Percentiles rank a stretch among this genome's conserved stretches.
Evolutionary conservation across 1,140 invertebrate genomes (phyloP).

Genomic region (Drosophila rhopaloa): DNA sequence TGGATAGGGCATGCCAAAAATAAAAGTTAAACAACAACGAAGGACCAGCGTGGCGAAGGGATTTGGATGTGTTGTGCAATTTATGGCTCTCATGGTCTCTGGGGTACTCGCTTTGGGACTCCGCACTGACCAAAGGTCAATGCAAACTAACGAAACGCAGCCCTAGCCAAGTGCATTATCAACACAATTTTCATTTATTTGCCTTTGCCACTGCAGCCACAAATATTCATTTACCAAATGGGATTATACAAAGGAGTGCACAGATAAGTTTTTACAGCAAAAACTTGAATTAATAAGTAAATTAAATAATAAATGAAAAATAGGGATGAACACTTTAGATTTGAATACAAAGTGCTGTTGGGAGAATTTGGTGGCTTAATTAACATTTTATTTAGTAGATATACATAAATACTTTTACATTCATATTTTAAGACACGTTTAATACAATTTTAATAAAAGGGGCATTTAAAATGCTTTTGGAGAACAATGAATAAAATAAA

Average conservation of each 20-base stretch:
- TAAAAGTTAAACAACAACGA: conserved; percentile 37
- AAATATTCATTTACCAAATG: conserved; percentile 38
- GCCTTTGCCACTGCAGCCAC: conserved; percentile 14
- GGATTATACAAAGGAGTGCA: conserved; percentile 5
- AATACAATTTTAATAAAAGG: too few relatives aligned
- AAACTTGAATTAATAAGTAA: neutral
- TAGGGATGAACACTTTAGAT: too few relatives aligned
- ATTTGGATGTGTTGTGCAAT: conserved; percentile 49
- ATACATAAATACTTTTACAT: too few relatives aligned
- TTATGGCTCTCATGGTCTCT: conserved; percentile 37
- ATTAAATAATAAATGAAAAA: neutral
- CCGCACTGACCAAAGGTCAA: conserved; percentile 26
- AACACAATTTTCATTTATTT: conserved; percentile 18
- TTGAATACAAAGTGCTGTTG: too few relatives aligned
- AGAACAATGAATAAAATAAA: too few relatives aligned
- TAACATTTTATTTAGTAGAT: too few relatives aligned
- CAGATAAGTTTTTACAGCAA: conserved; percentile 14
- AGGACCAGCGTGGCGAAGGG: conserved; percentile 10
- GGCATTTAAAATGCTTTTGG: too few relatives aligned
- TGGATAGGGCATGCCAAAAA: conserved; percentile 29
- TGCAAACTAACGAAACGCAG: conserved; percentile 24
- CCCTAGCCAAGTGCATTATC: neutral
- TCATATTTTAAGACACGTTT: too few relatives aligned
- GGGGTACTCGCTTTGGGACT: conserved; percentile 14
- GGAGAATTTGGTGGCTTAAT: too few relatives aligned